phyloP scores from a whole-genome alignment of 2,888 invertebrate genomes.

The Archips xylosteana region DNA sequence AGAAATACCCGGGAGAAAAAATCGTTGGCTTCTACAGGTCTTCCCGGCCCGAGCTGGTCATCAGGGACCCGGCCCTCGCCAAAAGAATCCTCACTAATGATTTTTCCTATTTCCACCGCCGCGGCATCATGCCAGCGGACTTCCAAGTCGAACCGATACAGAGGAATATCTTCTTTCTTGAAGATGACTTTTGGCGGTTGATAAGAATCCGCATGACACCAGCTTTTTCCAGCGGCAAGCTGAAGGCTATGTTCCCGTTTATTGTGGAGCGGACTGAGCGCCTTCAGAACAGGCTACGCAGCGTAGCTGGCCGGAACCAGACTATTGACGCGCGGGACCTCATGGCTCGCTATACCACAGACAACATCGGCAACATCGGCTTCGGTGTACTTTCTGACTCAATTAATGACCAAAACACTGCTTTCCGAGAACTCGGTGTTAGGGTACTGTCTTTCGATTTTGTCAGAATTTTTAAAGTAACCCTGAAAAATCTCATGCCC shows the following conservation, averaged over 20 bases:
- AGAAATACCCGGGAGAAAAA: constrained; percentile 62
- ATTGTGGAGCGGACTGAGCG: constrained; percentile 63
- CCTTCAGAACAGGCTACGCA: constrained; percentile 51
- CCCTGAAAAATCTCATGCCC: not conserved
- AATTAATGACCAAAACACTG: constrained; percentile 39
- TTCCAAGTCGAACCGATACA: constrained; percentile 59
- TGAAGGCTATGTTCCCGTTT: constrained; percentile 70
- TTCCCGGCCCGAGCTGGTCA: constrained; percentile 54
- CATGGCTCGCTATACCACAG: constrained; percentile 46
- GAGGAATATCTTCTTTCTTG: constrained; percentile 65
- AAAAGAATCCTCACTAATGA: constrained; percentile 59
- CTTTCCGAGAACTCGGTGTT: constrained; percentile 35
- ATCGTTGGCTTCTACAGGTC: constrained; percentile 62
- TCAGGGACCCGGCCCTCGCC: constrained; percentile 61
- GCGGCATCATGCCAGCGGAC: constrained; percentile 56
- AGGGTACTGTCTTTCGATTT: constrained; percentile 45
- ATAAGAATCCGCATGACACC: constrained; percentile 69
- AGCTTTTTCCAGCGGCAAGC: constrained; percentile 67
- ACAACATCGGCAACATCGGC: constrained; percentile 46
- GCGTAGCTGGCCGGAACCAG: not conserved
- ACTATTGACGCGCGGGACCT: constrained; percentile 59
- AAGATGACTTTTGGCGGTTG: constrained; percentile 67
- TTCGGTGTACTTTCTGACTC: constrained; percentile 45
- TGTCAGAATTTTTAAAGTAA: constrained; percentile 36
- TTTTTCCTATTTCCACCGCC: constrained; percentile 57